Conservation (phyloP, 2,113 vertebrate species). For the Gambusia affinis region DNA sequence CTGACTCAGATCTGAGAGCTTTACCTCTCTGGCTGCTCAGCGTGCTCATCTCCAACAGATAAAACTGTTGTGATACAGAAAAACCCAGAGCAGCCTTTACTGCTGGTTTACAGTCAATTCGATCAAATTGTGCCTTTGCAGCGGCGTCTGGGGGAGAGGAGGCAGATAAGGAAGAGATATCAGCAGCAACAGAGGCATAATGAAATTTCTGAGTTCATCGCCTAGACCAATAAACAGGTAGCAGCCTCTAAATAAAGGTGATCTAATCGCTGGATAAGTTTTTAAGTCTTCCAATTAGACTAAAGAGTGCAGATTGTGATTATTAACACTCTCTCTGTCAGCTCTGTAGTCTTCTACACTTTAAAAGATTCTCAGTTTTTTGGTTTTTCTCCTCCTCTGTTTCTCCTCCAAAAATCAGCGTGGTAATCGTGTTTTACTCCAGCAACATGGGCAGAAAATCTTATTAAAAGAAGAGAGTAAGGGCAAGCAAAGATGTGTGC, state of each 20-base stretch:
- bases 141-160: slow-evolving; percentile 37
- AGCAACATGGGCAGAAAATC: slow-evolving; percentile 74
- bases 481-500: slow-evolving; percentile 31
- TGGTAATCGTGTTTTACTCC: slow-evolving; percentile 76
- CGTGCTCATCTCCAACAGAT: slow-evolving; percentile 39
- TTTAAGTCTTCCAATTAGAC: slow-evolving; percentile 68
- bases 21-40: slow-evolving; percentile 16
- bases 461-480: slow-evolving; percentile 70
- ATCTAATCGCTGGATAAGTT: slow-evolving; percentile 60
- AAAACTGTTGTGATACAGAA: slow-evolving; percentile 33
- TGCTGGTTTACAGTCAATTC: slow-evolving; percentile 40
- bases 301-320: slow-evolving; percentile 69
- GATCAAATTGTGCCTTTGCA: slow-evolving; percentile 40
- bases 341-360: slow-evolving; percentile 46
- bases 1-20: slow-evolving; percentile 44
- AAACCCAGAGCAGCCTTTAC: slow-evolving; percentile 35
- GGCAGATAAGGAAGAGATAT: slow-evolving; percentile 54
- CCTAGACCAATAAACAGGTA: slow-evolving; percentile 61
- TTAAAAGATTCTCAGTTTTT: slow-evolving; percentile 12
- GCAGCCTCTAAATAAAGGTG: slow-evolving; percentile 47
- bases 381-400: slow-evolving; percentile 16
- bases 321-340: slow-evolving; percentile 63
- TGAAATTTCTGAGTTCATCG: slow-evolving; percentile 44
- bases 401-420: slow-evolving; percentile 51
- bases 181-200: slow-evolving; percentile 27